These are phyloP conservation scores for Beroe ovata DNA, from an alignment of 37 sponge, comb jelly and placozoan genomes.

Conservation along the genomic window DNA sequence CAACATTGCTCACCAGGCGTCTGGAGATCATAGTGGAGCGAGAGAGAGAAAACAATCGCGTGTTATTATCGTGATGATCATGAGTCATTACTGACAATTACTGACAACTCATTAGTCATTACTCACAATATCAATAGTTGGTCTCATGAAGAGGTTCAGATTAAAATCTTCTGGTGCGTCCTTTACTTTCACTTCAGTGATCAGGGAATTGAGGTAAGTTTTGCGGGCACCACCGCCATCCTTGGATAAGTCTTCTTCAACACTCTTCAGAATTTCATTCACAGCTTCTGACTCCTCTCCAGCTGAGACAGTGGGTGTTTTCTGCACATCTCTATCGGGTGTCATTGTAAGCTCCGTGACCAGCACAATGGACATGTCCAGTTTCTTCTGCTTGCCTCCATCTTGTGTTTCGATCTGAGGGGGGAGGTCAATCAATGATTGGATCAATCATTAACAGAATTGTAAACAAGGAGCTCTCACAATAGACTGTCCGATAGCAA, in stretches of 20 bases:
- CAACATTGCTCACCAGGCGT: too few species aligned
- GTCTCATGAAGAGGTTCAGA: conserved; percentile 45
- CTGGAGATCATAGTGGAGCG: too few species aligned
- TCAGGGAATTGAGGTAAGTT: conserved; percentile 17
- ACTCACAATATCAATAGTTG: conserved; percentile 64
- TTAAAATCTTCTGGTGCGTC: conserved; percentile 12
- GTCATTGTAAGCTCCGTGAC: conserved; percentile 18
- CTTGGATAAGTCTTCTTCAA: neutral
- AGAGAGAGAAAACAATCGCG: too few species aligned
- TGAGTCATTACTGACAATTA: too few species aligned
- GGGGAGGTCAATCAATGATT: neutral
- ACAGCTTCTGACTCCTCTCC: neutral
- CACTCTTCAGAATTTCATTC: neutral
- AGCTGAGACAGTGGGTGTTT: neutral
- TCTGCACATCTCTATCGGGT: neutral
- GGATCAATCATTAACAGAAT: too few species aligned
- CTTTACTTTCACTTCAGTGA: conserved; percentile 26
- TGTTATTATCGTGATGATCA: too few species aligned
- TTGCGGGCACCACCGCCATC: neutral
- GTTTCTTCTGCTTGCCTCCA: neutral
- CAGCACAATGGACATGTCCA: conserved; percentile 55
- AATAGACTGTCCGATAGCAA: too few species aligned
- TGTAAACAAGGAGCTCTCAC: too few species aligned
- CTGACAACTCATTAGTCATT: too few species aligned
- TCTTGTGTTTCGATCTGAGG: conserved; percentile 35